These are phyloP conservation scores for Lycaon pictus DNA, from an alignment of 2,113 vertebrate species.

Conservation along the genomic window DNA sequence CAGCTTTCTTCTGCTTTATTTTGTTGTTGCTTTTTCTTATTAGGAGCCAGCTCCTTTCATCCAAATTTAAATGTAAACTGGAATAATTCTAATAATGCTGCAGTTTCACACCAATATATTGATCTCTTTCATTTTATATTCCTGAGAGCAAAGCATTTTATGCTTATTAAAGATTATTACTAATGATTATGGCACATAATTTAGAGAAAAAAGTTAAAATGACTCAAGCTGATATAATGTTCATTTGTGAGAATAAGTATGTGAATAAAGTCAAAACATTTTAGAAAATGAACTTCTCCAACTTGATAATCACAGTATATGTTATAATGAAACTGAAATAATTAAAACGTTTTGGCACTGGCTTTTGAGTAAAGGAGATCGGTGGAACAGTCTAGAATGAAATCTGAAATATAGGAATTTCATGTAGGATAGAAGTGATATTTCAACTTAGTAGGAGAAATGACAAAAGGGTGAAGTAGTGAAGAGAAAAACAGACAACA, in stretches of 20 bases:
- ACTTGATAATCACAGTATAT: not conserved
- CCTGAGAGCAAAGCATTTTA: not conserved
- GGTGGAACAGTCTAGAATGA: not conserved
- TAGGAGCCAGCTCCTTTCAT: not conserved
- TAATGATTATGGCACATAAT: not conserved
- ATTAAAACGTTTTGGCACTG: slow-evolving; percentile 2
- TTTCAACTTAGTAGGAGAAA: slow-evolving; percentile 17
- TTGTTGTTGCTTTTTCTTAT: not conserved
- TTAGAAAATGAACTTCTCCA: slow-evolving; percentile 14
- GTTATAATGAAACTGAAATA: not conserved
- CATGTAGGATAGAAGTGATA: not conserved
- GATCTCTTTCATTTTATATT: slow-evolving; percentile 43
- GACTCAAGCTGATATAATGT: not conserved
- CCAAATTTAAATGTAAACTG: not conserved
- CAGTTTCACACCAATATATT: slow-evolving; percentile 27
- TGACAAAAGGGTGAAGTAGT: not conserved
- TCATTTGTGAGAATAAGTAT: not conserved
- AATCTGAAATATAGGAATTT: not conserved
- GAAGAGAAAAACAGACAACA: not conserved
- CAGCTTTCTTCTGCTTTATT: not conserved
- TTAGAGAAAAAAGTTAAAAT: not conserved
- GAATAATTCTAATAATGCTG: not conserved
- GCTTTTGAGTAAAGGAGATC: not conserved
- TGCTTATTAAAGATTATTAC: slow-evolving; percentile 11
- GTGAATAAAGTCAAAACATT: not conserved